Conservation (phyloP, 2,888 invertebrate genomes). For the Callimorpha dominula region DNA sequence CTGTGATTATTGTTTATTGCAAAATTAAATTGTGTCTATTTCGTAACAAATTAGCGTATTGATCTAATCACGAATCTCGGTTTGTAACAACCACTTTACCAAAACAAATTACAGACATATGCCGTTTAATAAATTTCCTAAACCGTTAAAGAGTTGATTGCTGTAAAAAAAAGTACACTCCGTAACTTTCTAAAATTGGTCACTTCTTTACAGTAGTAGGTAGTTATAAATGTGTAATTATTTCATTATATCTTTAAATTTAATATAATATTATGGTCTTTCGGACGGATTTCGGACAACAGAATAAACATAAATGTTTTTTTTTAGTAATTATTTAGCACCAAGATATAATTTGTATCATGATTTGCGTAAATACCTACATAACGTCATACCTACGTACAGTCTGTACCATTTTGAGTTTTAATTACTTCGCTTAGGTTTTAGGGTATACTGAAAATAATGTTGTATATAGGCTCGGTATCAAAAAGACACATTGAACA, state of each 20-base stretch:
- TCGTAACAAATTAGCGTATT: no score
- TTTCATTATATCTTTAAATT: background rate
- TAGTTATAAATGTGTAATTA: background rate
- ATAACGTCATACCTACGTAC: no score
- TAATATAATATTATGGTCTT: background rate
- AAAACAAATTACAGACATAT: no score
- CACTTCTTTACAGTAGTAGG: background rate
- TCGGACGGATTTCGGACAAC: background rate
- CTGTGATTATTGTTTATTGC: no score
- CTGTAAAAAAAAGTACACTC: background rate
- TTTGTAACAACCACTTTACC: no score
- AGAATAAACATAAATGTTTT: background rate
- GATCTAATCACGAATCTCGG: no score
- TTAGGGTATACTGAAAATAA: constrained; percentile 2
- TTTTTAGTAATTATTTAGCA: background rate
- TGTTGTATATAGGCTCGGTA: background rate
- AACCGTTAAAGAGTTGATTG: background rate
- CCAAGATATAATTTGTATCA: background rate
- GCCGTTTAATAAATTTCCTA: no score
- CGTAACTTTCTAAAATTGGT: no score
- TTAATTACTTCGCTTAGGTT: background rate
- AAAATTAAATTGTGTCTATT: no score
- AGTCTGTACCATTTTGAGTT: background rate
- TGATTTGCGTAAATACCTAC: background rate
- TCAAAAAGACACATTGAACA: background rate